Base-by-base conservation (phyloP, 2,113 vertebrate species). In the Campylorhamphus procurvoides region DNA sequence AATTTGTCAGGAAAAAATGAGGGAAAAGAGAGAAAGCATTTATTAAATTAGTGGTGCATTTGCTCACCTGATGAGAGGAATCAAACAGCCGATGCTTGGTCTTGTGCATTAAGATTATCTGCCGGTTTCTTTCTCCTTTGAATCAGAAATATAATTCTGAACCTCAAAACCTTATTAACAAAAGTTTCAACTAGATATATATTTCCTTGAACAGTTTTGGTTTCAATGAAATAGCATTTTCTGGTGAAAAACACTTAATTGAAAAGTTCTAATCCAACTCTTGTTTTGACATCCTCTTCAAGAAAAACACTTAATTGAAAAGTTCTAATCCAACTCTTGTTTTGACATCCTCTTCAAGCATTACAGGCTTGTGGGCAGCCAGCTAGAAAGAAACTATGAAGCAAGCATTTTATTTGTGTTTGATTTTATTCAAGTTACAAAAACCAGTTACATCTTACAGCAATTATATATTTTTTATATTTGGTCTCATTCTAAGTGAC, bases 201-300 rank as follows among this genome's bases (percentile, higher is more conserved):
- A 85, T 91, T 85, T 96, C 71, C 71, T 73, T 91, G 71, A 91
- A 87, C 72, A 67, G 82, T 76, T 94, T 87, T 93, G 39, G 49
- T 90, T 95, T 94, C 90, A 93, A 44, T 76, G 87, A 79, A 88
- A 66, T 49, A 75, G 19, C 53, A 63, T 74, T 84, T 95, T 89
- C 60, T 91, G 15, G n/a, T 84, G 68, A 94, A 96, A 96, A 95
- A 50, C 55, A 86, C 69, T 77, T 40, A 40, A 40, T 40, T 40
- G 40, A 40, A 40, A 40, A 40, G 40, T 40, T 40, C 40, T 46
- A 23, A 46, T 71, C 16, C 37, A 87, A 39, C 50, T 89, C 46
- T 46, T 81, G 46, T 87, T 92, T 94, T 95, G 82, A 89, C 76
- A 86, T 66, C 42, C 18, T 95, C 25, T 84, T 93, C 69, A 93